phyloP scores from a whole-genome alignment of 2,888 invertebrate species.

The Camptogramma bilineatum region DNA sequence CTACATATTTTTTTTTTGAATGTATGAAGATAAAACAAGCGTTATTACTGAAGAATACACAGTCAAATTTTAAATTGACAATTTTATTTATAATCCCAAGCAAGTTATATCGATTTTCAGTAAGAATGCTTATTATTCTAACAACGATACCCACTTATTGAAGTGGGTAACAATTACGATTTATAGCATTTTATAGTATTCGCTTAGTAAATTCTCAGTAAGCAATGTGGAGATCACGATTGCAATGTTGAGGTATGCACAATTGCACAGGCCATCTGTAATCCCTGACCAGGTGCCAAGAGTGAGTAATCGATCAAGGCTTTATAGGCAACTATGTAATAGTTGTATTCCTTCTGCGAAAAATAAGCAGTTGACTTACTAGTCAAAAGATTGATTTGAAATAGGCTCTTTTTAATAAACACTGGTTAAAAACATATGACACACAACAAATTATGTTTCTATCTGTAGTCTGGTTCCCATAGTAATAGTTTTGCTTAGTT shows the following conservation, averaged over 20 bases:
- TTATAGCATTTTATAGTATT: conserved; percentile 8
- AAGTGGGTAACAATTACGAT: conserved; percentile 13
- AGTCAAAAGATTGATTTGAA: conserved; percentile 2
- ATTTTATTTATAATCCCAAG: not conserved
- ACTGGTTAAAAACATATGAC: too few relatives aligned
- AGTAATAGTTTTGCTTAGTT: too few relatives aligned
- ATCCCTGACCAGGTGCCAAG: conserved; percentile 31
- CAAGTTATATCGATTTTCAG: not conserved
- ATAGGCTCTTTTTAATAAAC: too few relatives aligned
- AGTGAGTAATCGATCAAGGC: conserved; percentile 27
- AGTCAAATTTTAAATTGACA: too few relatives aligned
- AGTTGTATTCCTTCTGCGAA: conserved; percentile 5
- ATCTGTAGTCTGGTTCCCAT: too few relatives aligned
- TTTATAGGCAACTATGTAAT: conserved; percentile 13
- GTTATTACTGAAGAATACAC: too few relatives aligned
- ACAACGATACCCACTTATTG: not conserved
- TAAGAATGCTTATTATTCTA: conserved; percentile 7
- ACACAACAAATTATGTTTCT: too few relatives aligned
- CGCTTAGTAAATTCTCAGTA: conserved; percentile 15
- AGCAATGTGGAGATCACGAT: conserved; percentile 31
- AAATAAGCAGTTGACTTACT: not conserved
- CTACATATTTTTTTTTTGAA: too few relatives aligned
- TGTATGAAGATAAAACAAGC: too few relatives aligned
- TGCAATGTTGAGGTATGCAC: conserved; percentile 26
- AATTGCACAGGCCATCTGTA: conserved; percentile 28